Percentiles rank a stretch among this genome's conserved stretches.
Conservation (phyloP, 2,113 vertebrate species). For the Oriolus oriolus region DNA sequence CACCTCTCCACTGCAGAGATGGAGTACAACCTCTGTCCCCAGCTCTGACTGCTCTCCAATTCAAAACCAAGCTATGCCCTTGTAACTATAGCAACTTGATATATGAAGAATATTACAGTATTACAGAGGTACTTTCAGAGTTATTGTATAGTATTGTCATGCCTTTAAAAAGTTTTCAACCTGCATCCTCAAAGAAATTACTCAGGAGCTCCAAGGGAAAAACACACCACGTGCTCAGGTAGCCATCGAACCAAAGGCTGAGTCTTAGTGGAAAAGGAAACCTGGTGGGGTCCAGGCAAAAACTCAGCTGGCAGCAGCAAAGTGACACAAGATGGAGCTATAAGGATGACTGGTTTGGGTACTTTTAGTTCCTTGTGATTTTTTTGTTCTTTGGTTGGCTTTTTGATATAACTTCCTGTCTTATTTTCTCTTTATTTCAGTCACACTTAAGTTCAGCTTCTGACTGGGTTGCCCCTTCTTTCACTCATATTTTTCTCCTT, state of each 20-base stretch:
- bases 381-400: not conserved
- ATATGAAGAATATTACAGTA: not conserved
- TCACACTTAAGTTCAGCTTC: not conserved
- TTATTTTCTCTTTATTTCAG: not conserved
- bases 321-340: not conserved
- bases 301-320: not conserved
- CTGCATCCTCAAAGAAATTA: not conserved
- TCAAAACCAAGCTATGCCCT: not conserved
- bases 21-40: not conserved
- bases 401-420: not conserved
- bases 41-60: not conserved
- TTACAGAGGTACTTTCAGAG: not conserved
- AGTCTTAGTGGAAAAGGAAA: not conserved
- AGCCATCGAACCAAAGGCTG: not conserved
- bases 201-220: not conserved
- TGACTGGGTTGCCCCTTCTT: not conserved
- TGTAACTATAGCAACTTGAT: not conserved
- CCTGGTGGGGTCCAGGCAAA: not conserved
- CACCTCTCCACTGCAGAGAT: not conserved
- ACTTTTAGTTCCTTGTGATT: not conserved
- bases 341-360: not conserved
- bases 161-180: not conserved
- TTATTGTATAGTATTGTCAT: not conserved
- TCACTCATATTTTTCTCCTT: not conserved
- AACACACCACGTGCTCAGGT: accelerated